Conservation (phyloP, 2,888 invertebrate genomes). For the Dendrolimus pini region DNA sequence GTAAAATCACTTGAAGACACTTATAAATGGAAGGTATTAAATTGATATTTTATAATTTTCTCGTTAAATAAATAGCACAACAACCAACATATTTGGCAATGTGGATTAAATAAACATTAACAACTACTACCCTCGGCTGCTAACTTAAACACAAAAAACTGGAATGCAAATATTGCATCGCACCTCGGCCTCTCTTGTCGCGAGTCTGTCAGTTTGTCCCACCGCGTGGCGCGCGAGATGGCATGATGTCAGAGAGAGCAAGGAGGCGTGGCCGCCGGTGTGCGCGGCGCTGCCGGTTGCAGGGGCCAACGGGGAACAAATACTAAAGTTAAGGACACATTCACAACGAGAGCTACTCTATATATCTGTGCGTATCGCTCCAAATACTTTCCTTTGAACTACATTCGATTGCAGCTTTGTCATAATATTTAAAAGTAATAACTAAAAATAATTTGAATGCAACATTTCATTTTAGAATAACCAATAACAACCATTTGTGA, state of each 20-base stretch:
- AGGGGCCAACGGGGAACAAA: constrained; percentile 29
- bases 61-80: constrained; percentile 70
- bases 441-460: constrained; percentile 72
- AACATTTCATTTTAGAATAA: constrained; percentile 63
- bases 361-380: constrained; percentile 67
- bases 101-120: constrained; percentile 65
- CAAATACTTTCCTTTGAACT: constrained; percentile 65
- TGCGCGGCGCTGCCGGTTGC: too few relatives aligned
- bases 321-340: constrained; percentile 38
- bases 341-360: constrained; percentile 56
- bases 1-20: constrained; percentile 68
- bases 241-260: too few relatives aligned
- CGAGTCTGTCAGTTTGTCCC: constrained; percentile 3
- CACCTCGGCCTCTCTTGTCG: constrained; percentile 50
- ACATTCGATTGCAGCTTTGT: constrained; percentile 67
- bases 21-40: constrained; percentile 69
- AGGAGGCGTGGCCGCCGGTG: too few relatives aligned
- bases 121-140: constrained; percentile 62
- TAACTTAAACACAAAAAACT: constrained; percentile 66
- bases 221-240: constrained; percentile 16
- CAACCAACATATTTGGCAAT: constrained; percentile 74
- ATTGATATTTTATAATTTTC: constrained; percentile 58
- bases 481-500: constrained; percentile 69
- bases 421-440: constrained; percentile 53
- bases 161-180: constrained; percentile 77